These are phyloP conservation scores for Alsophila aescularia DNA, from an alignment of 2,888 invertebrate species.

Conservation along the genomic window DNA sequence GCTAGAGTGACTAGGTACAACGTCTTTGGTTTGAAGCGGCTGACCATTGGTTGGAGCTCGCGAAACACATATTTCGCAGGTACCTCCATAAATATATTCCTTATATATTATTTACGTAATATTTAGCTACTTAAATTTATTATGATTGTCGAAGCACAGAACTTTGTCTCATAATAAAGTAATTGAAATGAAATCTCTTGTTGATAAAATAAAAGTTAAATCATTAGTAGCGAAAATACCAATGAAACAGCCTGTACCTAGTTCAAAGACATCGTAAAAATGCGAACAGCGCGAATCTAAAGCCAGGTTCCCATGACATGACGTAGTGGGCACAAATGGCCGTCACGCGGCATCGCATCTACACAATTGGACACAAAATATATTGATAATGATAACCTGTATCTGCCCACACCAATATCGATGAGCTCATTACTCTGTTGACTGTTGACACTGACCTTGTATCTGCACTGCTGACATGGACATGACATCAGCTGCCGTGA, in stretches of 20 bases:
- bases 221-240: not conserved
- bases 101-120: too few species aligned
- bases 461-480: conserved; percentile 60
- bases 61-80: too few species aligned
- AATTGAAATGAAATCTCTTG: too few species aligned
- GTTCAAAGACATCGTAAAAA: conserved; percentile 7
- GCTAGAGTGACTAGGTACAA: too few species aligned
- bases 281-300: conserved; percentile 10
- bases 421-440: conserved; percentile 74
- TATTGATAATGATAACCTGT: conserved; percentile 49
- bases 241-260: not conserved
- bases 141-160: too few species aligned
- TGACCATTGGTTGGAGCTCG: too few species aligned
- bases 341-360: conserved; percentile 24
- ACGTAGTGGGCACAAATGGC: conserved; percentile 18
- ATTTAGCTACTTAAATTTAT: too few species aligned
- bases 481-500: conserved; percentile 72
- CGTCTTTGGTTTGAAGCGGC: too few species aligned
- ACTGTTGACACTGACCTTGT: conserved; percentile 77
- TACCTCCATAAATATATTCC: too few species aligned
- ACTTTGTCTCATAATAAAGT: too few species aligned
- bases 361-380: conserved; percentile 59
- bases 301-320: conserved; percentile 32
- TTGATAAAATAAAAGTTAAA: too few species aligned
- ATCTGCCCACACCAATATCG: conserved; percentile 61